Evolutionary conservation across 2,113 vertebrate species (phyloP).

Genomic region (Laticauda laticaudata): DNA sequence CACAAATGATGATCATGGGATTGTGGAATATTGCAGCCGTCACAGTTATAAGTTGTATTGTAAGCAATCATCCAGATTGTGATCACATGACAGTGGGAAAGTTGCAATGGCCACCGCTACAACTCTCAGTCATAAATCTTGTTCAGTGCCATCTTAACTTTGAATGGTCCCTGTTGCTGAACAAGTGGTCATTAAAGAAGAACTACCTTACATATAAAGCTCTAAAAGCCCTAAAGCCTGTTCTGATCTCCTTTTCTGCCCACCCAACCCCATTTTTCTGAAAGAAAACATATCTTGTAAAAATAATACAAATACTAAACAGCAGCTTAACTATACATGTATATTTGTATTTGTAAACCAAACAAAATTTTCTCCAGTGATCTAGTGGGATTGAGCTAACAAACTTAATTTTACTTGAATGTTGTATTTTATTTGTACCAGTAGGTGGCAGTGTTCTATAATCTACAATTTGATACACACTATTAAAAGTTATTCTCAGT

Average conservation of each 20-base stretch:
- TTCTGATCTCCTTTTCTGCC: background rate
- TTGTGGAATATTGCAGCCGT: background rate
- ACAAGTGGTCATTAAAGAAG: background rate
- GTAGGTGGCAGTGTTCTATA: conserved; percentile 20
- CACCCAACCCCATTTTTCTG: background rate
- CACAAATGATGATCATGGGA: background rate
- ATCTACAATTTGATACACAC: background rate
- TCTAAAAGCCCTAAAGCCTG: background rate
- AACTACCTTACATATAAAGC: background rate
- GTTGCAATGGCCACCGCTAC: background rate
- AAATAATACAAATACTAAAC: background rate
- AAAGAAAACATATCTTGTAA: background rate
- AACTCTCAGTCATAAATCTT: background rate
- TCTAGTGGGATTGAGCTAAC: background rate
- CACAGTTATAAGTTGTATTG: background rate
- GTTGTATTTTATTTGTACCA: background rate
- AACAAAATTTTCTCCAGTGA: background rate
- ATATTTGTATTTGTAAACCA: background rate
- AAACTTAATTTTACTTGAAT: background rate
- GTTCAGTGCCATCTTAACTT: background rate
- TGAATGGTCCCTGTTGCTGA: background rate
- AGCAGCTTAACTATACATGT: background rate
- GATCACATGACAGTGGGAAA: background rate
- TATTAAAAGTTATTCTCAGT: background rate
- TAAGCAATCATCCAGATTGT: background rate